Percentiles rank a stretch among this genome's conserved stretches.
These are phyloP conservation scores for Chrysemys picta DNA, from an alignment of 2,113 vertebrate genomes.

Conservation along the genomic window DNA sequence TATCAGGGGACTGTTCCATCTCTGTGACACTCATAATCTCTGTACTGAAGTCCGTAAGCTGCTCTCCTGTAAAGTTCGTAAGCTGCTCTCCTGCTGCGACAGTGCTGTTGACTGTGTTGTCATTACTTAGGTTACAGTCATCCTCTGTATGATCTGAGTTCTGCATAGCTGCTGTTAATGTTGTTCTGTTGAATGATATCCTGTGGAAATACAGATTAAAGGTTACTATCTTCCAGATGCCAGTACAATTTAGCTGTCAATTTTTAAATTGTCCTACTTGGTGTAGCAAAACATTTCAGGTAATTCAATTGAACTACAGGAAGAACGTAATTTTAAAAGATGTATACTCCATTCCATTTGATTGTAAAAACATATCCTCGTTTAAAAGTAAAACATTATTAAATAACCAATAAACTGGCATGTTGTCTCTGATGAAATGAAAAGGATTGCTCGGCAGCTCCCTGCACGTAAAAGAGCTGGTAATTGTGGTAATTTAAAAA, in stretches of 20 bases:
- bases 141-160: constrained; percentile 70
- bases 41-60: constrained; percentile 77
- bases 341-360: no score
- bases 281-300: neutral
- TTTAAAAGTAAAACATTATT: neutral
- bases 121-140: constrained; percentile 67
- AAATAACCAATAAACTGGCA: neutral
- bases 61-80: constrained; percentile 76
- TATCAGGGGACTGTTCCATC: constrained; percentile 87
- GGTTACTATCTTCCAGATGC: neutral
- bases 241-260: accelerated
- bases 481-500: no score
- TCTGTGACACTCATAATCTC: constrained; percentile 85
- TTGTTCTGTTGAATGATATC: constrained; percentile 19
- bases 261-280: neutral
- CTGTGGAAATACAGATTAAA: constrained; percentile 55
- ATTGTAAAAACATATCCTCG: neutral
- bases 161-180: constrained; percentile 71
- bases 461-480: neutral
- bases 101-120: constrained; percentile 43
- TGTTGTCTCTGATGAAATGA: neutral
- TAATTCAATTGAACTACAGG: neutral
- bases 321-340: neutral
- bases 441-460: no score
- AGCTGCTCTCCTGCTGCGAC: constrained; percentile 64